Base-by-base conservation (phyloP, 2,888 invertebrate species). In the Agrochola macilenta region DNA sequence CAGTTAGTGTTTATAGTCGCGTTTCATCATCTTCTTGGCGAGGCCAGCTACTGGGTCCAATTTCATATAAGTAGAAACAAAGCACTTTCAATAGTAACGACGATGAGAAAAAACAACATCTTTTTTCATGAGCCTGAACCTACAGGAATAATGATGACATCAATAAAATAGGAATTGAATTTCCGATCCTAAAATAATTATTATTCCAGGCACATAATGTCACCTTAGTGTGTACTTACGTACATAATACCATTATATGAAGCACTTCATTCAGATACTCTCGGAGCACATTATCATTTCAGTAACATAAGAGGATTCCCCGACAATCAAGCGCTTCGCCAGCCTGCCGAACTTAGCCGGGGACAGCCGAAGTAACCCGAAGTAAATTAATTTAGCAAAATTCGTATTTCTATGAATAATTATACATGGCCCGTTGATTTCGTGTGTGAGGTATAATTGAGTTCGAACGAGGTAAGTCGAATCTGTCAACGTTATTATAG, bases 321-420 rank as follows among this genome's bases (percentile, higher is more conserved):
- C 69, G 70, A 79, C 88, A 88, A 88, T 87, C 83, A 84, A 82
- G 72, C 81, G 87, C 78, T 78, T 75, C 72, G 68, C 76, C 81
- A 84, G 54, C 71, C 79, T 74, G 69, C 81, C 86, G 86, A 84
- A 85, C 83, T 76, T 82, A 79, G 52, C 85, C 83, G 82, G 60
- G 73, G 76, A 70, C 72, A 83, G 69, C 78, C 86, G 85, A 86
- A 83, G 82, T 81, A 84, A 83, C 75, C 78, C 78, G 81, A 81
- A 87, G 87, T 88, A 91, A 92, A 91, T 92, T 91, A 91, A 91
- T 90, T 89, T 89, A 77, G 72, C 84, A 85, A 87, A 88, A 86
- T 90, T 85, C 77, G 88, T 90, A 85, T 88, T 89, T 87, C 89
- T 85, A 89, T 89, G 90, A 90, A 89, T 89, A 89, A 89, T 89